These are phyloP conservation scores for Acleris cristana DNA, from an alignment of 2,888 invertebrate species.

Conservation along the genomic window DNA sequence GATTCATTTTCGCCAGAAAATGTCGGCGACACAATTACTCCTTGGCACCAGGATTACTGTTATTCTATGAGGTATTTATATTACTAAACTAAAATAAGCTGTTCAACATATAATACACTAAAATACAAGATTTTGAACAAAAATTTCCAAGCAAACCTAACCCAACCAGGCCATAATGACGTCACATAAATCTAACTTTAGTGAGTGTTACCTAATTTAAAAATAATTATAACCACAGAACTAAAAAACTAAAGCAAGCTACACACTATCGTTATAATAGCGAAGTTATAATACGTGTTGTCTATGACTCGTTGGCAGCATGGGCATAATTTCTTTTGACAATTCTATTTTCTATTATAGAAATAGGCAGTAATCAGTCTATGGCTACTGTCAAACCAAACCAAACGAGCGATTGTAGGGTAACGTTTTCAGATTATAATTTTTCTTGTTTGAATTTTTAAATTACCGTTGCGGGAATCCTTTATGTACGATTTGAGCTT, in stretches of 20 bases:
- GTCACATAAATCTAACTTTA: slow-evolving; percentile 74
- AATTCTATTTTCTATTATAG: no score
- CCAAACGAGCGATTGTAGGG: neutral
- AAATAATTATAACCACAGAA: slow-evolving; percentile 27
- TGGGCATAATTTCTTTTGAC: no score
- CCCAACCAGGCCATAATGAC: slow-evolving; percentile 88
- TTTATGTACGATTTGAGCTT: neutral
- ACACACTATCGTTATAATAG: neutral
- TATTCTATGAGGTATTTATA: slow-evolving; percentile 80
- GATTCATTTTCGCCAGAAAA: slow-evolving; percentile 91
- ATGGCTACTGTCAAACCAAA: neutral
- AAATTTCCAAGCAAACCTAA: slow-evolving; percentile 88
- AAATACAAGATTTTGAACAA: slow-evolving; percentile 86
- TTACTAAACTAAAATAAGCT: slow-evolving; percentile 81
- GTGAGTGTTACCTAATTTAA: slow-evolving; percentile 49
- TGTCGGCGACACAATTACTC: slow-evolving; percentile 74
- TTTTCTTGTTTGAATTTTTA: slow-evolving; percentile 18
- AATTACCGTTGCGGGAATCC: slow-evolving; percentile 10
- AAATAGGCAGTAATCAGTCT: no score
- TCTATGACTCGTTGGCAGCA: no score
- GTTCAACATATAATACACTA: slow-evolving; percentile 84
- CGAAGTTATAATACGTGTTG: neutral
- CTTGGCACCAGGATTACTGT: slow-evolving; percentile 77
- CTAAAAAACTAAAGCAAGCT: neutral
- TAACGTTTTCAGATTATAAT: slow-evolving; percentile 4